Conservation (phyloP, 2,888 invertebrate genomes). For the Luperina nickerlii region DNA sequence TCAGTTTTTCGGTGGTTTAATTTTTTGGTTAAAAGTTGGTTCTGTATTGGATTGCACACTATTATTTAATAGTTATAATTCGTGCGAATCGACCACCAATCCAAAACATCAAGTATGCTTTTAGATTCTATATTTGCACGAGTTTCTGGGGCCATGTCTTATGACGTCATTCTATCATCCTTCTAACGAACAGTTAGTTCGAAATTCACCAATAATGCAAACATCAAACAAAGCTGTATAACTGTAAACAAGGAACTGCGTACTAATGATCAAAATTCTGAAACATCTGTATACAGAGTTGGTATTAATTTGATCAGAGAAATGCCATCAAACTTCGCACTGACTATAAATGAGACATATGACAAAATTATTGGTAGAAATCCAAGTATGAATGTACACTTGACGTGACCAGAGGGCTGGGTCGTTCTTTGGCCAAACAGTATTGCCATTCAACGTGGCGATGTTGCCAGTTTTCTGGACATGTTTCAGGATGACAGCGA, state of each 20-base stretch:
- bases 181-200: constrained; percentile 34
- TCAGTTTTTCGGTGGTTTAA: no score
- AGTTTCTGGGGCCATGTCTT: background rate
- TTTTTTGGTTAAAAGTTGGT: no score
- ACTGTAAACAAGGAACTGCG: constrained; percentile 70
- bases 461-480: no score
- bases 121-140: background rate
- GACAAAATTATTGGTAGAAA: constrained; percentile 38
- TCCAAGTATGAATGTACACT: background rate
- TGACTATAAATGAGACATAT: constrained; percentile 32
- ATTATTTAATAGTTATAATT: no score
- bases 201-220: constrained; percentile 31
- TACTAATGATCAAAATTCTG: constrained; percentile 80
- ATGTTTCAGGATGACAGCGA: no score
- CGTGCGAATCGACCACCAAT: background rate
- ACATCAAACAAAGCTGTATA: constrained; percentile 66
- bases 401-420: background rate
- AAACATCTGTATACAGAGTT: constrained; percentile 66
- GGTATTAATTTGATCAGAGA: constrained; percentile 80
- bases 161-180: constrained; percentile 8
- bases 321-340: constrained; percentile 77
- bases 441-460: no score
- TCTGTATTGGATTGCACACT: background rate
- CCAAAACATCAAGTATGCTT: background rate
- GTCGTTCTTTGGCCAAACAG: no score